phyloP scores from a whole-genome alignment of 2,113 vertebrate genomes.

The Megaceryle maxima region DNA sequence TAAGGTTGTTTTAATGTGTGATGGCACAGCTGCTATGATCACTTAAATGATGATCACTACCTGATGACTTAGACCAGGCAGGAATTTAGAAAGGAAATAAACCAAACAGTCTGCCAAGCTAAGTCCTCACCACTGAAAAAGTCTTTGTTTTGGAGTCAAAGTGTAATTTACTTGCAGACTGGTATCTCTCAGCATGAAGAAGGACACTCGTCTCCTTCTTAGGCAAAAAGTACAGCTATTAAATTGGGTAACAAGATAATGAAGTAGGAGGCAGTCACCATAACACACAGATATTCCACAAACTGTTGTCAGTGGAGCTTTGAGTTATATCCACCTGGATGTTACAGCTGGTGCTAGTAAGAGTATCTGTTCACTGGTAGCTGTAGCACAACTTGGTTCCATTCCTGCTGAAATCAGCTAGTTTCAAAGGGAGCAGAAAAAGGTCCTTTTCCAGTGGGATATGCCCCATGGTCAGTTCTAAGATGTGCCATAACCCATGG shows the following conservation, averaged over 20 bases:
- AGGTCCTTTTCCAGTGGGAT: neutral
- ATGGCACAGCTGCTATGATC: neutral
- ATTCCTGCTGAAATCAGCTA: neutral
- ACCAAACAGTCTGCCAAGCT: neutral
- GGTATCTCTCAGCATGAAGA: neutral
- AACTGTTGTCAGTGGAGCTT: neutral
- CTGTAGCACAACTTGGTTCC: neutral
- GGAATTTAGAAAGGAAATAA: slow-evolving; percentile 7
- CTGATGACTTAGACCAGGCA: neutral
- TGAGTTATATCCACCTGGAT: neutral
- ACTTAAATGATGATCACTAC: neutral
- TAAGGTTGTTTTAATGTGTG: neutral
- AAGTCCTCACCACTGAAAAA: neutral
- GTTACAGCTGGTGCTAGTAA: neutral
- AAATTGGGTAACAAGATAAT: neutral
- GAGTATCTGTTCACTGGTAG: neutral
- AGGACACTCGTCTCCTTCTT: neutral
- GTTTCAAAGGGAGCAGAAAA: neutral
- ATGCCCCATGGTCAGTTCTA: neutral
- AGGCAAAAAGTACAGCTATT: neutral
- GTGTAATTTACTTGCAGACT: neutral
- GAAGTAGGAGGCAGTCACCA: neutral
- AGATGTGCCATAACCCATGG: neutral
- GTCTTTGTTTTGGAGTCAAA: neutral
- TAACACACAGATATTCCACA: neutral